Conservation (phyloP, 2,888 invertebrate species). For the Mythimna vitellina region DNA sequence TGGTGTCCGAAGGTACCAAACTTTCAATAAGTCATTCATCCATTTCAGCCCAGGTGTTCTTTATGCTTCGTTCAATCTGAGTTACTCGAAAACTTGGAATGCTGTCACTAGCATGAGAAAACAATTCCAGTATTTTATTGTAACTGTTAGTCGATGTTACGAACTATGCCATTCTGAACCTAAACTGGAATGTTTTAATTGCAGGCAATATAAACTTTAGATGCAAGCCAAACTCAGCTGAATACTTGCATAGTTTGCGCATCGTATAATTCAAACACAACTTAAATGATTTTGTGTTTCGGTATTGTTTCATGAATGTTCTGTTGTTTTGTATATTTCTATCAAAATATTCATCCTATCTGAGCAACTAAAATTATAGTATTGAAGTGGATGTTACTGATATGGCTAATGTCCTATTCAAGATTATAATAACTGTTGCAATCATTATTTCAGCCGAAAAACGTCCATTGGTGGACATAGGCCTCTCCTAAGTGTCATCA, state of each 20-base stretch:
- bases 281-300: slow-evolving; percentile 21
- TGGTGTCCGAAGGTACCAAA: slow-evolving; percentile 1
- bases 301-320: slow-evolving; percentile 19
- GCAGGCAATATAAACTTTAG: slow-evolving; percentile 29
- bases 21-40: slow-evolving; percentile 14
- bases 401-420: background rate
- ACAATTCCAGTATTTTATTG: slow-evolving; percentile 4
- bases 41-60: slow-evolving; percentile 21
- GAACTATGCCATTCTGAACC: slow-evolving; percentile 13
- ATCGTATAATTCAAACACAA: slow-evolving; percentile 43
- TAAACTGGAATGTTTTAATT: slow-evolving; percentile 31
- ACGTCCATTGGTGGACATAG: no score
- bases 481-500: no score
- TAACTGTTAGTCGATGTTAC: background rate
- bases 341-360: background rate
- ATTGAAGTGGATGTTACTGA: background rate
- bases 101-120: background rate
- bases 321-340: background rate
- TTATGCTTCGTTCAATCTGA: slow-evolving; percentile 25
- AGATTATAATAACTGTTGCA: background rate
- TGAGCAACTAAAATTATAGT: background rate
- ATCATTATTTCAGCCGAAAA: no score
- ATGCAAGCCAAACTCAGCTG: slow-evolving; percentile 14
- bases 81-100: background rate
- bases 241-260: slow-evolving; percentile 39